Conservation (phyloP, 2,113 vertebrate species). For the Neotoma lepida region DNA sequence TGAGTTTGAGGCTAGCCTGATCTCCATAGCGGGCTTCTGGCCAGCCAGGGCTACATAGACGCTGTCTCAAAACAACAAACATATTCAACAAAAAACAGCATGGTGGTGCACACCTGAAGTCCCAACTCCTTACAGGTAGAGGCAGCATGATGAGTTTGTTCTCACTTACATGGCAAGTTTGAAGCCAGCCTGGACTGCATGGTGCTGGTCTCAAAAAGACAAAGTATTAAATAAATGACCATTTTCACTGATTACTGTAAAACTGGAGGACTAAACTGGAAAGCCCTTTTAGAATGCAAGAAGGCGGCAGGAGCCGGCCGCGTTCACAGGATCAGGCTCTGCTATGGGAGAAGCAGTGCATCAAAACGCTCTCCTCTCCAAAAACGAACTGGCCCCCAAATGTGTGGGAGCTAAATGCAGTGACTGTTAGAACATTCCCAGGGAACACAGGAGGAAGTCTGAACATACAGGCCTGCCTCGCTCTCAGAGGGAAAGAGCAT, state of each 20-base stretch:
- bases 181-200: not conserved
- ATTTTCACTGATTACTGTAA: not conserved
- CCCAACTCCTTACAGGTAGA: not conserved
- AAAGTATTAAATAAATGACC: not conserved
- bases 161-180: too few species aligned
- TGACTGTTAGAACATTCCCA: not conserved
- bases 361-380: not conserved
- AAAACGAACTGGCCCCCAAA: not conserved
- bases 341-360: not conserved
- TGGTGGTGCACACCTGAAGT: too few species aligned
- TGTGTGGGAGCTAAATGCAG: not conserved
- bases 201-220: not conserved
- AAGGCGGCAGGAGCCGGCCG: constrained; percentile 4
- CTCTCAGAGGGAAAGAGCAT: not conserved
- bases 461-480: not conserved
- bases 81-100: not conserved
- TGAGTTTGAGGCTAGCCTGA: not conserved
- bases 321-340: constrained; percentile 1
- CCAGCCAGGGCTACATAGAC: not conserved
- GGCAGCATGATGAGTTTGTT: fast-evolving
- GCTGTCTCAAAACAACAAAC: not conserved
- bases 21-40: not conserved
- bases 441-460: not conserved
- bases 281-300: constrained; percentile 1
- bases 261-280: constrained; percentile 22